Evolutionary conservation across 1,140 invertebrate species (phyloP).

Genomic region (Melitaea cinxia): DNA sequence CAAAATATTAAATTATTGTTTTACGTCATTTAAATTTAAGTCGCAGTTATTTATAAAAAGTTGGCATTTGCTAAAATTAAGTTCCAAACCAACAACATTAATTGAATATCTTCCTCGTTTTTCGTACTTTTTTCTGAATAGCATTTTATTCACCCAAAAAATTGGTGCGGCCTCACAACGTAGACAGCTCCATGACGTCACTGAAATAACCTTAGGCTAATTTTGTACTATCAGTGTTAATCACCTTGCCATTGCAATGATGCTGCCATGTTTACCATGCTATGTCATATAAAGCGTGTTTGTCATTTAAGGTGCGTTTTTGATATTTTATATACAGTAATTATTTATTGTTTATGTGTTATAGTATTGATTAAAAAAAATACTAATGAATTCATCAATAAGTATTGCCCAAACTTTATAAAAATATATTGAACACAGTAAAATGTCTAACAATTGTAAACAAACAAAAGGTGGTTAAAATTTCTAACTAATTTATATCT

Average conservation of each 20-base stretch:
- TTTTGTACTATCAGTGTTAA: slow-evolving; percentile 6
- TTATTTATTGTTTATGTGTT: too few relatives aligned
- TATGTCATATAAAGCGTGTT: neutral
- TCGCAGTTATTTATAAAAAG: too few relatives aligned
- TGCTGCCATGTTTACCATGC: slow-evolving; percentile 5
- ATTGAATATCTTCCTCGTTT: neutral
- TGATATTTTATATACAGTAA: neutral
- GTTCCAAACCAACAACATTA: neutral
- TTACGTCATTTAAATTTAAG: too few relatives aligned
- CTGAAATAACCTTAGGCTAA: slow-evolving; percentile 7
- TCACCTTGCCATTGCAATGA: slow-evolving; percentile 14
- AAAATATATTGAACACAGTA: too few relatives aligned
- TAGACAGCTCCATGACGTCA: slow-evolving; percentile 7
- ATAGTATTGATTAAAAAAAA: too few relatives aligned
- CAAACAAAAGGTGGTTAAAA: too few relatives aligned
- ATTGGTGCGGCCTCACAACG: slow-evolving; percentile 1
- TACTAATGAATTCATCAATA: too few relatives aligned
- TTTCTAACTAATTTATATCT: too few relatives aligned
- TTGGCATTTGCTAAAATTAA: too few relatives aligned
- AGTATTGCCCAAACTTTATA: too few relatives aligned
- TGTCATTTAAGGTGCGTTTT: neutral
- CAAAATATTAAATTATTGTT: too few relatives aligned
- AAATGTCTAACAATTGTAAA: too few relatives aligned
- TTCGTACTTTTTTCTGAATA: neutral
- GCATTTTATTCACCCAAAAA: neutral